These are phyloP conservation scores for Cryptoblepharus egeriae DNA, from an alignment of 2,797 vertebrate genomes.

Conservation along the genomic window DNA sequence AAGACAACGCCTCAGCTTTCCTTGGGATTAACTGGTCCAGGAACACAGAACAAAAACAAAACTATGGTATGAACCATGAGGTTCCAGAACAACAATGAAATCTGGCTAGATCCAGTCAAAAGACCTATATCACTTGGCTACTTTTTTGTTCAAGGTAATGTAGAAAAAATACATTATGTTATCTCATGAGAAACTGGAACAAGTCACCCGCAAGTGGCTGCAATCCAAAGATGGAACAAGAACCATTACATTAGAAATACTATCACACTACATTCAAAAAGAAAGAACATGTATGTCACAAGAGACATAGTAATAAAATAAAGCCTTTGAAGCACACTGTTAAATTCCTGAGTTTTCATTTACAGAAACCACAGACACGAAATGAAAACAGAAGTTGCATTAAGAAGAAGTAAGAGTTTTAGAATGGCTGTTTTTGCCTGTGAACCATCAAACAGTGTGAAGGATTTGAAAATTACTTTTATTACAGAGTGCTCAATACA, in stretches of 20 bases:
- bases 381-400: not conserved
- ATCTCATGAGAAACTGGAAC: not conserved
- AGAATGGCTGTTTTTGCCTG: not conserved
- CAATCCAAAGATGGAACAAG: slow-evolving; percentile 30
- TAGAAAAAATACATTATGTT: not conserved
- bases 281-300: not conserved
- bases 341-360: not conserved
- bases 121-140: slow-evolving; percentile 33
- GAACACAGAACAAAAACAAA: slow-evolving; percentile 34
- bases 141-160: slow-evolving; percentile 19
- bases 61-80: slow-evolving; percentile 31
- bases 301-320: not conserved
- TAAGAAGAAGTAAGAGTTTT: not conserved
- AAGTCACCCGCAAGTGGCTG: not conserved
- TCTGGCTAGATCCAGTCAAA: slow-evolving; percentile 10
- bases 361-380: not conserved
- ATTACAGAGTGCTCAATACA: not conserved
- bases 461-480: not conserved
- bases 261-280: slow-evolving; percentile 21
- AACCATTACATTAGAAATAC: slow-evolving; percentile 34
- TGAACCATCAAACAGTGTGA: not conserved
- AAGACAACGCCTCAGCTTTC: slow-evolving; percentile 33
- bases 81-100: slow-evolving; percentile 44
- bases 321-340: not conserved
- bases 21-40: slow-evolving; percentile 28